Percentiles rank a stretch among this genome's conserved stretches.
Conservation (phyloP, 1,140 invertebrate genomes). For the Bactericera cockerelli region DNA sequence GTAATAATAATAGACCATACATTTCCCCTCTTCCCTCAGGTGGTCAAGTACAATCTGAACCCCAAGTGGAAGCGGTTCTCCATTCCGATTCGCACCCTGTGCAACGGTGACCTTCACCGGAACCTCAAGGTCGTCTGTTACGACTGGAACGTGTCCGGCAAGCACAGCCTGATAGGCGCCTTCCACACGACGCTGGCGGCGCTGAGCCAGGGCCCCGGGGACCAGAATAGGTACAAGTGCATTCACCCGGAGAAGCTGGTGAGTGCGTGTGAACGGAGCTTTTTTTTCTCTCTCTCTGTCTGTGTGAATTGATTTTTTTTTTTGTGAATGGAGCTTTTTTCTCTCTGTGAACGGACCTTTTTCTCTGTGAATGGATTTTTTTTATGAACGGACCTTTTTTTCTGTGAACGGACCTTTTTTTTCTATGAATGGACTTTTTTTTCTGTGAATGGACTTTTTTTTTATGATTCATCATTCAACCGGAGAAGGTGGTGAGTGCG, state of each 20-base stretch:
- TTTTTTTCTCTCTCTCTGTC: too few relatives aligned
- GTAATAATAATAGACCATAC: too few relatives aligned
- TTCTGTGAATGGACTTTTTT: too few relatives aligned
- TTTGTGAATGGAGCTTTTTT: not conserved
- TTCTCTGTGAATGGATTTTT: too few relatives aligned
- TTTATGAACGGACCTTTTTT: too few relatives aligned
- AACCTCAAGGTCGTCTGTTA: slow-evolving; percentile 29
- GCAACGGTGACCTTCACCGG: slow-evolving; percentile 43
- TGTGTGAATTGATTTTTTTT: too few relatives aligned
- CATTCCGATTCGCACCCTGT: slow-evolving; percentile 36
- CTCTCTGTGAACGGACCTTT: not conserved
- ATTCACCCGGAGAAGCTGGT: slow-evolving; percentile 26
- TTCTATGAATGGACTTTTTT: too few relatives aligned
- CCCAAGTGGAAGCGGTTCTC: slow-evolving; percentile 40
- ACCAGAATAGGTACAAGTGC: slow-evolving; percentile 19
- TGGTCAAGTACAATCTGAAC: slow-evolving; percentile 36
- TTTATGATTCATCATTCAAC: too few relatives aligned
- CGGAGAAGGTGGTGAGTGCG: too few relatives aligned
- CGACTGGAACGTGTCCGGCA: slow-evolving; percentile 29
- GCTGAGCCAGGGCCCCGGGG: slow-evolving; percentile 16
- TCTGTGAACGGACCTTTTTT: too few relatives aligned
- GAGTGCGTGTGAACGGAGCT: not conserved
- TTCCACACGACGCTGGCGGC: slow-evolving; percentile 24
- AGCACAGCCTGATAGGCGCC: slow-evolving; percentile 34
- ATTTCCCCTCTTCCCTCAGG: slow-evolving; percentile 26